Percentiles rank a stretch among this genome's conserved stretches.
Evolutionary conservation across 2,888 invertebrate genomes (phyloP).

Genomic region (Epicampocera succincta): DNA sequence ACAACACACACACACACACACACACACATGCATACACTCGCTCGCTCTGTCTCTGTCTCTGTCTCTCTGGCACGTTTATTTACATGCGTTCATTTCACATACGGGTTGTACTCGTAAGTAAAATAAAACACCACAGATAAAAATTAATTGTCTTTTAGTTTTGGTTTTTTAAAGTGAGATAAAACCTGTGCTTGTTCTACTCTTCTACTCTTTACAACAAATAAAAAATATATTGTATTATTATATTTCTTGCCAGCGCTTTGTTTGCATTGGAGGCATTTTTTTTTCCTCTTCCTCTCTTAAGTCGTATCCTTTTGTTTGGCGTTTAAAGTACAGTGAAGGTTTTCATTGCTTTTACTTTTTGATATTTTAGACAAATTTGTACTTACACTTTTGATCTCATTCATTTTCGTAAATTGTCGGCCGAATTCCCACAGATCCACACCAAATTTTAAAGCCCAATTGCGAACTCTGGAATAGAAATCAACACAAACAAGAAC

Average conservation of each 20-base stretch:
- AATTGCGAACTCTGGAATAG: slow-evolving; percentile 90
- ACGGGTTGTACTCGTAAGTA: slow-evolving; percentile 70
- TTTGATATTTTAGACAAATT: no score
- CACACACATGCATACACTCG: not conserved
- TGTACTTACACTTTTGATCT: slow-evolving; percentile 91
- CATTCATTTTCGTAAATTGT: slow-evolving; percentile 93
- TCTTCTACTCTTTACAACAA: no score
- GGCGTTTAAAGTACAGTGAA: not conserved
- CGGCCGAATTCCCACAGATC: slow-evolving; percentile 94
- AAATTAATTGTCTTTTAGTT: slow-evolving; percentile 57
- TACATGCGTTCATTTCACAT: slow-evolving; percentile 26
- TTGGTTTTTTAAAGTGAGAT: not conserved
- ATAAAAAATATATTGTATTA: not conserved
- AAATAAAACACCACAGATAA: slow-evolving; percentile 50
- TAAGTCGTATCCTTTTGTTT: not conserved
- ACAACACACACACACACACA: slow-evolving; percentile 28
- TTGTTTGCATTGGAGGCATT: not conserved
- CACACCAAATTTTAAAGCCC: slow-evolving; percentile 95
- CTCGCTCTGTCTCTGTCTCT: no score
- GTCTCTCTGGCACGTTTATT: not conserved
- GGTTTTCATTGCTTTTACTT: no score
- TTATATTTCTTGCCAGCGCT: not conserved
- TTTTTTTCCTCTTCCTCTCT: not conserved
- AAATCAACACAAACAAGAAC: not conserved
- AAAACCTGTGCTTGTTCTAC: not conserved